Evolutionary conservation across 2,797 vertebrate species (phyloP).

Genomic region (Alcedo atthis): DNA sequence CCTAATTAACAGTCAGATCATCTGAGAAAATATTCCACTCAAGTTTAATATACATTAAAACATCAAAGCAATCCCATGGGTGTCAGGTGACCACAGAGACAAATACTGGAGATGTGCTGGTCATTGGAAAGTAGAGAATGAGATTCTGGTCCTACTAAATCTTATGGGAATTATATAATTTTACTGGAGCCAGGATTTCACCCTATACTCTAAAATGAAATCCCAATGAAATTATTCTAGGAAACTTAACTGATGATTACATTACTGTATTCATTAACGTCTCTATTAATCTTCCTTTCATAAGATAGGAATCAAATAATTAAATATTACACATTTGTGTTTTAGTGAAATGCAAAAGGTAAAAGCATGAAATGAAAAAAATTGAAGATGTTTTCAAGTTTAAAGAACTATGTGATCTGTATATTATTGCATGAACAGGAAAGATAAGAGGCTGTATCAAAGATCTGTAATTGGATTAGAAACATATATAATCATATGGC

Average conservation of each 20-base stretch:
- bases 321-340: constrained; percentile 60
- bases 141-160: not conserved
- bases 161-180: not conserved
- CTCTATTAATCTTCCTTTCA: constrained; percentile 57
- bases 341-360: constrained; percentile 68
- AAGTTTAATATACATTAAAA: not conserved
- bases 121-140: not conserved
- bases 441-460: constrained; percentile 70
- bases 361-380: constrained; percentile 71
- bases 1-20: not conserved
- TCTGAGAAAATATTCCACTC: not conserved
- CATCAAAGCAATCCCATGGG: not conserved
- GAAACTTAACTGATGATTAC: constrained; percentile 38
- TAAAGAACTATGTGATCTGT: constrained; percentile 53
- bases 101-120: not conserved
- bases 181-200: not conserved
- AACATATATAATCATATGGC: constrained; percentile 60
- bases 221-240: constrained; percentile 31
- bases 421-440: constrained; percentile 60
- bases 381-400: constrained; percentile 64
- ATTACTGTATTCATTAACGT: constrained; percentile 54
- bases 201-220: constrained; percentile 10
- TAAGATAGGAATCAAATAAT: constrained; percentile 73
- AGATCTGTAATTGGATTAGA: constrained; percentile 74
- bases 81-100: not conserved